A percentile compares a stretch with the other conserved stretches of the same genome.
Conservation (phyloP, 2,113 vertebrate genomes). For the Chroicocephalus ridibundus region DNA sequence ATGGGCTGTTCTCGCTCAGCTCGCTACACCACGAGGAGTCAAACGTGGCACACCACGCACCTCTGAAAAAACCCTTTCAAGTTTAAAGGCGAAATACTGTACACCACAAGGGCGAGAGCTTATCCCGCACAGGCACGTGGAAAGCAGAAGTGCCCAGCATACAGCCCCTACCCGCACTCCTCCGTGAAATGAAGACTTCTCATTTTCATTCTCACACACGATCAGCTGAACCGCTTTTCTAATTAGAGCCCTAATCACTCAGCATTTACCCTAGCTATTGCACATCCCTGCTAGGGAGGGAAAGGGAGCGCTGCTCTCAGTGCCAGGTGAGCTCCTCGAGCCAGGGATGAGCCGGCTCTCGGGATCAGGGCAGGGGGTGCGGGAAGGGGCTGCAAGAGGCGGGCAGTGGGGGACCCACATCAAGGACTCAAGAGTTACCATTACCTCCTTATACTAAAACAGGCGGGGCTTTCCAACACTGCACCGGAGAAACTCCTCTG, state of each 20-base stretch:
- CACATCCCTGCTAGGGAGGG: neutral
- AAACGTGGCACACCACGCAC: fast-evolving
- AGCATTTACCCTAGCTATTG: neutral
- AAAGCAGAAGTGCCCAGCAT: neutral
- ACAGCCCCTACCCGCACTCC: neutral
- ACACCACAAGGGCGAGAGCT: neutral
- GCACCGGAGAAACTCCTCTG: neutral
- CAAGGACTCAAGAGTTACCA: neutral
- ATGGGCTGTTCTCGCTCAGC: neutral
- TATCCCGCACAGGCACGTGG: neutral
- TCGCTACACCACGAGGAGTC: neutral
- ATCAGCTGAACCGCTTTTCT: neutral
- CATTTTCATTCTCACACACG: neutral
- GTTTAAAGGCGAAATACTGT: neutral
- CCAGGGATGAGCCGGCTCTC: neutral
- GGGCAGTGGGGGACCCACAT: neutral
- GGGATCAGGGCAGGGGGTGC: fast-evolving
- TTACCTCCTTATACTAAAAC: neutral
- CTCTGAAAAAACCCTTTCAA: neutral
- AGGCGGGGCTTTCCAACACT: neutral
- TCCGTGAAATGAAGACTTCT: neutral
- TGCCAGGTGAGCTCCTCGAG: neutral
- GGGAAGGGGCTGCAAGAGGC: neutral
- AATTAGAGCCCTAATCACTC: neutral
- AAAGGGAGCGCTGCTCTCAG: fast-evolving